Percentiles rank a stretch among this genome's conserved stretches.
phyloP scores from a whole-genome alignment of 2,888 invertebrate genomes.

The Andrena haemorrhoa region DNA sequence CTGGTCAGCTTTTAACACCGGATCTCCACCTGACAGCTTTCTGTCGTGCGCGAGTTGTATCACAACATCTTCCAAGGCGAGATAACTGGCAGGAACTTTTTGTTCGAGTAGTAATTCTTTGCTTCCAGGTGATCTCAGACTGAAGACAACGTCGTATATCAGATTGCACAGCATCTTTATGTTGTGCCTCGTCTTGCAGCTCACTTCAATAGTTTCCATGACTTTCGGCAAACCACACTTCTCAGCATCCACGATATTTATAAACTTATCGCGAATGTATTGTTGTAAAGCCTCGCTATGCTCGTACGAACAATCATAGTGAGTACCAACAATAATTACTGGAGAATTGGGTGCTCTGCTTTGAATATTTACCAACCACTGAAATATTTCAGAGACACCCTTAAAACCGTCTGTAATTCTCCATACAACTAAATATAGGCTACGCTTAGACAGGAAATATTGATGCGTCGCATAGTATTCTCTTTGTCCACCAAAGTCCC shows the following conservation, averaged over 20 bases:
- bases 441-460: conserved; percentile 97
- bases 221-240: conserved; percentile 97
- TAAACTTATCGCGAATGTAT: conserved; percentile 94
- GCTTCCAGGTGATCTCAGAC: conserved; percentile 95
- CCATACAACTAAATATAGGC: conserved; percentile 98
- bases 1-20: conserved; percentile 93
- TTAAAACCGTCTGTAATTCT: conserved; percentile 94
- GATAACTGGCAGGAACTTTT: conserved; percentile 97
- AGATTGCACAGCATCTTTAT: conserved; percentile 95
- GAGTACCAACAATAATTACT: conserved; percentile 98
- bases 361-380: conserved; percentile 98
- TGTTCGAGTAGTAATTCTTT: conserved; percentile 96
- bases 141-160: conserved; percentile 97
- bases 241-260: conserved; percentile 97
- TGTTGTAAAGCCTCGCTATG: conserved; percentile 94
- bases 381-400: conserved; percentile 95
- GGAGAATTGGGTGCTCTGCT: conserved; percentile 98
- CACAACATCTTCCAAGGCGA: conserved; percentile 97
- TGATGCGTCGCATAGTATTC: conserved; percentile 99
- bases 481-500: conserved; percentile 99
- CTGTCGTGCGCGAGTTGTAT: conserved; percentile 92
- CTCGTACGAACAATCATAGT: conserved; percentile 94
- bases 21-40: conserved; percentile 89
- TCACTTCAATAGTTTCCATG: conserved; percentile 96
- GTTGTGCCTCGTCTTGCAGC: conserved; percentile 95